phyloP scores from a whole-genome alignment of 2,113 vertebrate genomes.

The Pangasianodon gigas region DNA sequence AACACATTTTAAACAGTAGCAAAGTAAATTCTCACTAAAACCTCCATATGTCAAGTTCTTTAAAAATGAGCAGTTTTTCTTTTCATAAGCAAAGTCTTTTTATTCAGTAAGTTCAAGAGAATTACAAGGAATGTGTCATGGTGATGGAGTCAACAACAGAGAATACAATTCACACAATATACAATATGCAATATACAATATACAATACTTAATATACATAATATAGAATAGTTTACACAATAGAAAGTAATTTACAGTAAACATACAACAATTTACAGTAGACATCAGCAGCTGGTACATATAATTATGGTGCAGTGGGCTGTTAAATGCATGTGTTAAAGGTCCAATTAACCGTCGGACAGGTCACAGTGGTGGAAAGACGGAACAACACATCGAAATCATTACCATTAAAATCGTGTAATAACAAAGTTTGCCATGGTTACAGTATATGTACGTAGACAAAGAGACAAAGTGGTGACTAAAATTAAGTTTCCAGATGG shows the following conservation, averaged over 20 bases:
- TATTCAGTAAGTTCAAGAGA: not conserved
- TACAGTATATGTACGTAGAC: not conserved
- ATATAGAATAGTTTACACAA: not conserved
- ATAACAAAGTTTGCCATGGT: not conserved
- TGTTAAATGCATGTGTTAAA: not conserved
- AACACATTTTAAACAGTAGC: not conserved
- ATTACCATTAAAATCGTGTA: not conserved
- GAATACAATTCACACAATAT: not conserved
- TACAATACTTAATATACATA: not conserved
- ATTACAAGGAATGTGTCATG: not conserved
- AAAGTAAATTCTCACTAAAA: not conserved
- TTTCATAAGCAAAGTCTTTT: not conserved
- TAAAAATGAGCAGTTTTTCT: not conserved
- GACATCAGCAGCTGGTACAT: not conserved
- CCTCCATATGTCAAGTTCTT: no score
- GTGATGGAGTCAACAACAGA: not conserved
- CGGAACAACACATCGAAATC: not conserved
- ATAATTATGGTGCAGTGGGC: not conserved
- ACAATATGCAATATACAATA: not conserved
- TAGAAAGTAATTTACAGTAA: not conserved
- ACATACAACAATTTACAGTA: not conserved
- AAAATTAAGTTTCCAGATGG: slow-evolving; percentile 7
- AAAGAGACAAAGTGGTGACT: slow-evolving; percentile 5
- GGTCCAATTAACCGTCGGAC: not conserved
- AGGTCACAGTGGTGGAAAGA: not conserved